Percentiles rank a stretch among this genome's conserved stretches.
phyloP scores from a whole-genome alignment of 2,113 vertebrate species.

The Cranoglanis bouderius region DNA sequence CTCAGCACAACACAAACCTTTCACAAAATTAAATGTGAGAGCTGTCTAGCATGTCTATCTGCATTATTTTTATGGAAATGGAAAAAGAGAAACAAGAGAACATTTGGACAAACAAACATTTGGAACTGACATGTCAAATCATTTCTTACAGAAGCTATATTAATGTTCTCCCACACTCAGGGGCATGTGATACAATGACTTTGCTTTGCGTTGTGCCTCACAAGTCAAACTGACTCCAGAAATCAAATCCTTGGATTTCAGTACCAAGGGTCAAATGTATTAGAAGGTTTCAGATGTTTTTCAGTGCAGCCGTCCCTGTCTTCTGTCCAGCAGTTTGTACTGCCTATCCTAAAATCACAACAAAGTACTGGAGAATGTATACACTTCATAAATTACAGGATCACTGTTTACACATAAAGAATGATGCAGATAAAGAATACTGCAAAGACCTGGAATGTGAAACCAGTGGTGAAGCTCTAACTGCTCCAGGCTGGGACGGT shows the following conservation, averaged over 20 bases:
- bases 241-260: too few relatives aligned
- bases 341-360: neutral
- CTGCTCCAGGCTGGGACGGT: conserved; percentile 62
- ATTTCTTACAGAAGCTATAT: neutral
- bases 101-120: neutral
- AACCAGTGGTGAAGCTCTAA: conserved; percentile 60
- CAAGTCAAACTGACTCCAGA: too few relatives aligned
- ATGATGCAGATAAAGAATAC: neutral
- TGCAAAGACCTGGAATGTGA: neutral
- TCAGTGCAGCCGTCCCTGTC: neutral
- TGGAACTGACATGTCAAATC: neutral
- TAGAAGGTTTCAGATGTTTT: neutral
- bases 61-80: too few relatives aligned
- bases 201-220: neutral
- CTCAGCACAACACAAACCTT: neutral
- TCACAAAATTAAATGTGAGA: neutral
- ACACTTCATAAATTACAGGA: neutral
- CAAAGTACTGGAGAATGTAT: neutral
- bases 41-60: too few relatives aligned
- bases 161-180: neutral
- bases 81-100: too few relatives aligned
- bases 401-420: neutral
- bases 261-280: neutral
- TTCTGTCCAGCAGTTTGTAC: neutral
- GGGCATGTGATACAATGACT: conserved; percentile 27